Evolutionary conservation across 1,140 invertebrate genomes (phyloP), one percentile per base, ranked within the genome.

Genomic region (Drosophila truncata): DNA sequence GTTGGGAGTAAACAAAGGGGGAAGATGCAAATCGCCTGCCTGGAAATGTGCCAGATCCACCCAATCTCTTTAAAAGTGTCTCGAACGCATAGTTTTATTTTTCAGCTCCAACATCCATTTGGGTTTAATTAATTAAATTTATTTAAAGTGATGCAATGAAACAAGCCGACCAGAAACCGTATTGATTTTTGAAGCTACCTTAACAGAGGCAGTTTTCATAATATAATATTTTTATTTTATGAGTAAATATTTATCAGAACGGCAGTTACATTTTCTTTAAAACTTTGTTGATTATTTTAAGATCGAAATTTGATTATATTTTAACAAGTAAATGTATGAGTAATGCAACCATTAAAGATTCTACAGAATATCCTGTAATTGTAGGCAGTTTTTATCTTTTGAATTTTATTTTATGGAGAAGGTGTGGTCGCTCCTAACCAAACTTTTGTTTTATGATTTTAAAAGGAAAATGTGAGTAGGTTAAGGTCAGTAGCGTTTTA

Each of bases 91-190:
- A 42, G 44, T 59, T 59, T 76, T 47, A 46, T 76, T 61, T 67
- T 61, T 13, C 39, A 54, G 29, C 25, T 33, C 31, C 37, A 18
- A 8, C 54, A 37, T 46, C 52, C 60, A 33, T 72, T 49, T 70
- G 44, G 35, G 8, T 37, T 62, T 78, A 70, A 78, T 78, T 78
- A 78, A 78, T 78, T 78, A 58, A 78, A 78, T 78, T 62, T 71
- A 61, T 58, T 78, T 78, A 69, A 78, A 78, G 74, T 78, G 73
- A 42, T 78, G 74, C 74, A 47, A 77, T 69, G 59, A 57, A 77
- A 47, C 73, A 42, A 61, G 63, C 55, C 65, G 58, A 50, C 50
- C 16, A 39, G 27, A 57, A 29, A 31, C 7, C 20, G 7, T 75
- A 46, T 50, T 31, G 65, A 72, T 60, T 41, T 72, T 55, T 18